A percentile compares a stretch with the other conserved stretches of the same genome.
Evolutionary conservation across 37 sponge, comb jelly and placozoan species (phyloP).

Genomic region (Spongilla lacustris): DNA sequence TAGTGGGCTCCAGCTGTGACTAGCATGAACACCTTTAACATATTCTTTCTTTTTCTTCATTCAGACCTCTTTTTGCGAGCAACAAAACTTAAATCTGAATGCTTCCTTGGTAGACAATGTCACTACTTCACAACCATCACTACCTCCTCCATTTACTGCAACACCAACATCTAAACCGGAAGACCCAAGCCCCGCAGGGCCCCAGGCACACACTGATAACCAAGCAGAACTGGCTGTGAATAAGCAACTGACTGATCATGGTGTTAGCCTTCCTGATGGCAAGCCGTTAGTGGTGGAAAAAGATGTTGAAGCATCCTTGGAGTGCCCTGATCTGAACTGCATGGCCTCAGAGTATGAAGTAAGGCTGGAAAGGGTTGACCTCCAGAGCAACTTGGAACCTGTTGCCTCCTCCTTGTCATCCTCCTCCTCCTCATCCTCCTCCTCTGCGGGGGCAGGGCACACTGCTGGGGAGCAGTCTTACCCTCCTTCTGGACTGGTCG

Average conservation of each 20-base stretch:
- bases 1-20: background rate
- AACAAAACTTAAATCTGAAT: background rate
- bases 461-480: background rate
- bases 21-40: background rate
- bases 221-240: background rate
- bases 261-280: background rate
- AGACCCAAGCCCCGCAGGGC: background rate
- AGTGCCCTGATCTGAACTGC: background rate
- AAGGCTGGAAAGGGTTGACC: background rate
- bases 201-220: background rate
- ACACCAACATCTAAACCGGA: background rate
- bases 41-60: background rate
- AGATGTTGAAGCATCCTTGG: background rate
- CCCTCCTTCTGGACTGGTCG: background rate
- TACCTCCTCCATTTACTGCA: background rate
- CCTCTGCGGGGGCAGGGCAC: background rate
- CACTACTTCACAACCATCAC: background rate
- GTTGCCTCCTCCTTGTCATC: background rate
- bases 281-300: background rate
- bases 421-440: no score
- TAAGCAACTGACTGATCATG: background rate
- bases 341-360: background rate
- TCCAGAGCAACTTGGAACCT: background rate
- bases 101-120: background rate
- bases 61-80: background rate